These are phyloP conservation scores for Mythimna ferrago DNA, from an alignment of 2,888 invertebrate species.

Conservation along the genomic window DNA sequence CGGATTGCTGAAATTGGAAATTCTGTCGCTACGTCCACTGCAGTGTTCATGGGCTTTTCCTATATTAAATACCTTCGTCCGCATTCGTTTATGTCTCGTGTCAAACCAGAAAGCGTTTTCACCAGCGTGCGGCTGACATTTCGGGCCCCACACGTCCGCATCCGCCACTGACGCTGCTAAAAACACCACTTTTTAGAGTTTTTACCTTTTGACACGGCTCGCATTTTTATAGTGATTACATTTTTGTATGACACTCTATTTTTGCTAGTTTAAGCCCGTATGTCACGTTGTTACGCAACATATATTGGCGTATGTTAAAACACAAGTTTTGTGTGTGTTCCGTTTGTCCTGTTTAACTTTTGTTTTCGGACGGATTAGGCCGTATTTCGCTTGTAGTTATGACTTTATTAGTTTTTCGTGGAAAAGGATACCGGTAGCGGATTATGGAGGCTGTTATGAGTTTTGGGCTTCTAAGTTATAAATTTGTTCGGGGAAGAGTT, in stretches of 20 bases:
- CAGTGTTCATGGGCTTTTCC: neutral
- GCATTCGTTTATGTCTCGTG: conserved; percentile 58
- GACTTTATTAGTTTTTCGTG: conserved; percentile 53
- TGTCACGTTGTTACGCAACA: conserved; percentile 7
- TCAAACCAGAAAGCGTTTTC: conserved; percentile 75
- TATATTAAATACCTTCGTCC: conserved; percentile 17
- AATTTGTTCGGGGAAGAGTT: conserved; percentile 36
- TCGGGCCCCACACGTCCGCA: conserved; percentile 78
- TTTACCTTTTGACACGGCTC: conserved; percentile 63
- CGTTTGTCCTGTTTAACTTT: conserved; percentile 42
- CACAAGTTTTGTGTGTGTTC: conserved; percentile 46
- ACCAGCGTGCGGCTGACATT: conserved; percentile 82
- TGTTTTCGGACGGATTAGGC: conserved; percentile 52
- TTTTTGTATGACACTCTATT: conserved; percentile 50
- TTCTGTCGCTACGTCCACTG: neutral
- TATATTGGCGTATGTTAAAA: conserved; percentile 40
- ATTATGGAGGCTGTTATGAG: conserved; percentile 51
- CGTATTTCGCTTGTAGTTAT: conserved; percentile 49
- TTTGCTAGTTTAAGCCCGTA: conserved; percentile 27
- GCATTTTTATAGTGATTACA: conserved; percentile 67
- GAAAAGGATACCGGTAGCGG: conserved; percentile 38
- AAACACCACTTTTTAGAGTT: conserved; percentile 69
- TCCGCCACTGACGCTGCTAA: conserved; percentile 80
- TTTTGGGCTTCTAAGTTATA: conserved; percentile 37
- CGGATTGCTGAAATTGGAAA: neutral